Evolutionary conservation across 2,888 invertebrate species (phyloP), one percentile per base, ranked within the genome.

Genomic region (Temnothorax ravouxi): DNA sequence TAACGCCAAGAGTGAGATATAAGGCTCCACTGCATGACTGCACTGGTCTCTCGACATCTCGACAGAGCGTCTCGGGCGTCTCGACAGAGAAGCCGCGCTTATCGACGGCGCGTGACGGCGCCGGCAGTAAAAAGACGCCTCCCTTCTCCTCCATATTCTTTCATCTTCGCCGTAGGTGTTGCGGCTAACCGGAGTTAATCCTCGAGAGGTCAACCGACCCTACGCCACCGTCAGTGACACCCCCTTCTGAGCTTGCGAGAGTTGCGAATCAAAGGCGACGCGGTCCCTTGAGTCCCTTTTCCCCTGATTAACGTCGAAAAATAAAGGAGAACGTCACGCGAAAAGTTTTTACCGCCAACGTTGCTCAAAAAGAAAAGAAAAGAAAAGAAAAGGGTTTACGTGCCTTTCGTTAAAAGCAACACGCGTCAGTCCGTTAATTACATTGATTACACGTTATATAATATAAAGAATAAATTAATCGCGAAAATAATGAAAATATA

Each of bases 61-160:
- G 8, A 69, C 87, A 29, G 3, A 29, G 3, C 29, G 29, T 29
- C 29, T 29, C 29, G 29, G 29, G 29, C 29, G 29, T 29, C 3
- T 29, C 29, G 29, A 29, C 29, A 91, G 88, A 90, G 86, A 89
- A 76, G 85, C 87, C 85, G 88, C 88, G 91, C 83, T 86, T 87
- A 87, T 83, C 90, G 91, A 85, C 86, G 90, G 86, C 83, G 93
- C 94, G 90, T 93, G 91, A 93, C 94, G 92, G 90, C 92, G 90
- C 89, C 93, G 91, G 92, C 86, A 89, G 87, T 94, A 94, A 94
- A 93, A 89, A 86, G 76, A 66, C 34, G 21, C 64, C 38, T 69
- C 84, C 1, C 9, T 21, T 25, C 18, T 38, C 18, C 21, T 2
- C 5, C 6, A 86, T 77, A 91, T 93, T 92, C 94, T 94, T 93